Evolutionary conservation across 2,113 vertebrate genomes (phyloP).

Genomic region (Panthera leo): DNA sequence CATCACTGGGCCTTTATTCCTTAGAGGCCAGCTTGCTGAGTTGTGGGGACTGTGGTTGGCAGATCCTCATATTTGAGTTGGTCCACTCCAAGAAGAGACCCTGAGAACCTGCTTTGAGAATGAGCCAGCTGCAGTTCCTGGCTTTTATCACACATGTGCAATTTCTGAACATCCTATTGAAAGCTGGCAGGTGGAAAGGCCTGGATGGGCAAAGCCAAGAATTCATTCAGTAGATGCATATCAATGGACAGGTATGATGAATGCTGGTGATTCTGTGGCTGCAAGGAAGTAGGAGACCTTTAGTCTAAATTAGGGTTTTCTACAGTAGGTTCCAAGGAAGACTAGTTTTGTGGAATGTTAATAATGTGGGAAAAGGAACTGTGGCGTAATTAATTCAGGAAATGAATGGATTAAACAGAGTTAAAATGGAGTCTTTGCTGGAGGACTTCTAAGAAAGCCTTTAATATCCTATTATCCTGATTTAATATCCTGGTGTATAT

Average conservation of each 20-base stretch:
- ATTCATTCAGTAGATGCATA: background rate
- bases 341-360: conserved; percentile 65
- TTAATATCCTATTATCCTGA: conserved; percentile 46
- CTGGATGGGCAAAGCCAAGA: background rate
- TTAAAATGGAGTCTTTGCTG: conserved; percentile 55
- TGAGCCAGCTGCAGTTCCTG: background rate
- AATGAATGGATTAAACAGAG: conserved; percentile 62
- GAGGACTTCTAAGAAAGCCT: conserved; percentile 47
- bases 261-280: background rate
- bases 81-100: background rate
- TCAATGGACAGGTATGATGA: background rate
- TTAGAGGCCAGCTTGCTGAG: background rate
- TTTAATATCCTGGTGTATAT: conserved; percentile 12
- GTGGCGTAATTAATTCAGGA: conserved; percentile 59
- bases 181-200: background rate
- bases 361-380: conserved; percentile 34
- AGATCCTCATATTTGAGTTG: background rate
- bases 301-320: background rate
- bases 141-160: background rate
- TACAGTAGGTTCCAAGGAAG: conserved; percentile 49
- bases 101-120: background rate
- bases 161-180: background rate
- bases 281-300: background rate
- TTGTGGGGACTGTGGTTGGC: background rate
- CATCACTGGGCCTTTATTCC: background rate